These are phyloP conservation scores for Neolamprologus devosi DNA, from an alignment of 2,113 vertebrate genomes.

Conservation along the genomic window DNA sequence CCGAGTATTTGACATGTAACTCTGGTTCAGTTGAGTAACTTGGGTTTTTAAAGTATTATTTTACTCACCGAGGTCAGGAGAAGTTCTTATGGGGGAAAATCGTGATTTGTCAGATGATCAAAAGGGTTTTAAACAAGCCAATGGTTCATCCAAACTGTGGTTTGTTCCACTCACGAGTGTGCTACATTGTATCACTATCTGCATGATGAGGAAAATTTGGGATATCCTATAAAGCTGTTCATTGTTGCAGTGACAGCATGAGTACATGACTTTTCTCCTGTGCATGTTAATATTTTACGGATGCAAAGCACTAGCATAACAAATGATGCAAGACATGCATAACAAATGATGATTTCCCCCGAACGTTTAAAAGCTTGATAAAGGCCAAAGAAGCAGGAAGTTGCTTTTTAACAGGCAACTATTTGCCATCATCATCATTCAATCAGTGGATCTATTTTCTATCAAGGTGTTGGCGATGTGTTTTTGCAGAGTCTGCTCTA, in stretches of 20 bases:
- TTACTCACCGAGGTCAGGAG: background rate
- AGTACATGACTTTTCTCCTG: background rate
- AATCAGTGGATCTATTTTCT: background rate
- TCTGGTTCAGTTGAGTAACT: background rate
- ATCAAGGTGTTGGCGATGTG: accelerated
- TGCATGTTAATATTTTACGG: background rate
- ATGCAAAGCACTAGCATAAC: background rate
- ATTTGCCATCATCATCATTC: background rate
- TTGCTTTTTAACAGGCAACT: background rate
- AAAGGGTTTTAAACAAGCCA: background rate
- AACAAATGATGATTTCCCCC: background rate
- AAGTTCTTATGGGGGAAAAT: accelerated
- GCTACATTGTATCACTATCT: background rate
- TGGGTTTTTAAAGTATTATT: background rate
- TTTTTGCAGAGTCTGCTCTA: background rate
- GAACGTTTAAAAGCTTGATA: background rate
- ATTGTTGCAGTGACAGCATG: background rate
- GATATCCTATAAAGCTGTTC: background rate
- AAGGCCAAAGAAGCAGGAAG: background rate
- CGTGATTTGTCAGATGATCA: background rate
- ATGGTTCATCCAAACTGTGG: background rate
- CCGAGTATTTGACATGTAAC: background rate
- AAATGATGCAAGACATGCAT: background rate
- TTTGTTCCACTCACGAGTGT: background rate
- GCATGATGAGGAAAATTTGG: background rate